Percentiles rank a stretch among this genome's conserved stretches.
Conservation (phyloP, 2,888 invertebrate genomes). For the Pegoplata infirma region DNA sequence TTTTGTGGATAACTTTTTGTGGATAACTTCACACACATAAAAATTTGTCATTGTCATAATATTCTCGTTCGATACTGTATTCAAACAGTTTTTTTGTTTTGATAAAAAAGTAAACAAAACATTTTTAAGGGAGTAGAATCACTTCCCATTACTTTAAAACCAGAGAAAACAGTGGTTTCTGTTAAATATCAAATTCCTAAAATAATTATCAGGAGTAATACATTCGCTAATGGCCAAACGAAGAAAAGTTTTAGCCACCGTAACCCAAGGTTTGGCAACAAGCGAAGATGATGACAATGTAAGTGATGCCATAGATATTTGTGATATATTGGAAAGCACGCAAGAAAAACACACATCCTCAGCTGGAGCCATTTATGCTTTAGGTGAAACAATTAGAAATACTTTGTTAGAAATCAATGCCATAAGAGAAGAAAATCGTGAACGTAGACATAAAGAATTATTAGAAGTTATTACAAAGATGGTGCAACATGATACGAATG, state of each 20-base stretch:
- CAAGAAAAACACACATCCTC: neutral
- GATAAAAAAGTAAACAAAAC: too few species aligned
- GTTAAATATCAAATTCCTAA: too few species aligned
- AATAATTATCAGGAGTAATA: too few species aligned
- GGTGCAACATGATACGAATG: constrained; percentile 2
- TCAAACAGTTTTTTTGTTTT: too few species aligned
- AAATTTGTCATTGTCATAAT: too few species aligned
- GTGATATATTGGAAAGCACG: constrained; percentile 34
- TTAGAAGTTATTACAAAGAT: constrained; percentile 41
- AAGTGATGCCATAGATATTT: constrained; percentile 21
- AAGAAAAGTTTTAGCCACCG: constrained; percentile 17
- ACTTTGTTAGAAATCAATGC: constrained; percentile 65
- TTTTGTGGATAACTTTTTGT: too few species aligned
- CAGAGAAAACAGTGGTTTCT: too few species aligned
- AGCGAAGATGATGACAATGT: constrained; percentile 32
- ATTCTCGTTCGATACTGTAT: too few species aligned
- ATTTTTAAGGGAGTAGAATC: too few species aligned
- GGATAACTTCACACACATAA: too few species aligned
- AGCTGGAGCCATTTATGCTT: constrained; percentile 12
- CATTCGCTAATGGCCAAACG: constrained; percentile 6
- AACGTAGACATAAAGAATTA: constrained; percentile 63
- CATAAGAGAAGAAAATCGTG: constrained; percentile 63
- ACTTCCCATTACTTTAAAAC: too few species aligned
- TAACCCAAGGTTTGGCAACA: constrained; percentile 9
- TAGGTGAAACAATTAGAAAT: constrained; percentile 61